Base-by-base conservation (phyloP, 2,113 vertebrate genomes). In the Spea multiplicata region DNA sequence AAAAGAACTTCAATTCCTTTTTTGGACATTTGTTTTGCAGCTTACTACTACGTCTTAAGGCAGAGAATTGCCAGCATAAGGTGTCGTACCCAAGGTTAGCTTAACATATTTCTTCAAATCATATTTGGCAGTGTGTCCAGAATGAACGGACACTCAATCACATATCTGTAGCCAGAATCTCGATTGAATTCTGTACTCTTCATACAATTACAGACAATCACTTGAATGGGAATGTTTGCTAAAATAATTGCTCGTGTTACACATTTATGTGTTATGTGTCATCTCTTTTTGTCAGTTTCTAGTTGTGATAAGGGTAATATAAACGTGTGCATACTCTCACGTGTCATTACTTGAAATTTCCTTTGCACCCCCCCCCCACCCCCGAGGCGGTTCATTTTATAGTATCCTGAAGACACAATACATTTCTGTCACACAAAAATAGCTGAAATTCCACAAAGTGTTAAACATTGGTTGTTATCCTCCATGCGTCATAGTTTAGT, bases 11-110 rank as follows among this genome's bases (percentile, higher is more conserved):
- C 89, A 93, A 88, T 94, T 91, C 93, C 87, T 95, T 91, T 95
- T 92, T 91, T 97, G 95, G 94, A 94, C 91, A 91, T 98, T 96
- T 99, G 94, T 99, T 95, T 98, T 98, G 92, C 97, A 99, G 97
- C 97, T 84, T 93, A 95, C 96, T 95, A 94, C 97, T 95, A 94
- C 97, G 89, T 94, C 95, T 95, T 98, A 97, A 96, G 93, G 91
- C 96, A 94, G 94, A 97, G 96, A 94, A 90, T 98, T 96, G 92
- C 93, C 93, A 94, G 95, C 93, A 95, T 97, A 95, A 96, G 93
- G 93, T 98, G 96, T 95, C 96, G 92, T 85, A 93, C 93, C 87
- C 95, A 97, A 99, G 97, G 97, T 99, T 96, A 98, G 97, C 94
- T 80, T 85, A 91, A 93, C 89, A 91, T 93, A 88, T 95, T 95